These are phyloP conservation scores for Dolichomitus sp. DNA, from an alignment of 2,888 invertebrate genomes.

Conservation along the genomic window DNA sequence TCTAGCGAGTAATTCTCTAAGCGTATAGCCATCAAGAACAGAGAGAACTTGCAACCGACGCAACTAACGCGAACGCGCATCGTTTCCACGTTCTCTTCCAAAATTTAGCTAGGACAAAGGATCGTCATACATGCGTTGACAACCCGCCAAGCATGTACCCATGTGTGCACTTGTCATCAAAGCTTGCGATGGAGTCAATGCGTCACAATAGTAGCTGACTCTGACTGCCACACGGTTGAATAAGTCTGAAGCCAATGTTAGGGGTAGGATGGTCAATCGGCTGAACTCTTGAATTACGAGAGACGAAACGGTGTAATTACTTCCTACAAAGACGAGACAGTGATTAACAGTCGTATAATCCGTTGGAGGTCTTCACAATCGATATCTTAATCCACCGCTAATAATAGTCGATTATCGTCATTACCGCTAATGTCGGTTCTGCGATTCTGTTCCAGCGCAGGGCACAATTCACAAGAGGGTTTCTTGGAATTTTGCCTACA, in stretches of 20 bases:
- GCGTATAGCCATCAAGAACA: conserved; percentile 29
- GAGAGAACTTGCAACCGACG: conserved; percentile 14
- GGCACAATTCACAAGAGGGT: not conserved
- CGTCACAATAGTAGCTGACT: conserved; percentile 19
- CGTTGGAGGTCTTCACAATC: not conserved
- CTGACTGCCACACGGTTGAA: not conserved
- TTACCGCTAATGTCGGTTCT: not conserved
- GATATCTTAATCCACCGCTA: not conserved
- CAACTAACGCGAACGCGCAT: conserved; percentile 30
- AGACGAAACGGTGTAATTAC: conserved; percentile 21
- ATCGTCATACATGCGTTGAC: conserved; percentile 48
- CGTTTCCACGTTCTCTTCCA: conserved; percentile 14
- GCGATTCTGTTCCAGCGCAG: not conserved
- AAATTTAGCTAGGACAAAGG: conserved; percentile 53
- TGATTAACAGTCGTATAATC: not conserved
- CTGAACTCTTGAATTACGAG: not conserved
- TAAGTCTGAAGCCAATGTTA: conserved; percentile 46
- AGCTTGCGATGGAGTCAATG: conserved; percentile 4
- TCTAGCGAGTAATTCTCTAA: conserved; percentile 43
- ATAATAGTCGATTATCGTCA: not conserved
- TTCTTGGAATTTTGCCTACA: not conserved
- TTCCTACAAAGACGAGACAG: not conserved
- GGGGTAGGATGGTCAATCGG: conserved; percentile 5
- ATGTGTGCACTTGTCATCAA: conserved; percentile 14
- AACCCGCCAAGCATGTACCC: not conserved